phyloP scores from a whole-genome alignment of 2,888 invertebrate genomes.

The Diloba caeruleocephala region DNA sequence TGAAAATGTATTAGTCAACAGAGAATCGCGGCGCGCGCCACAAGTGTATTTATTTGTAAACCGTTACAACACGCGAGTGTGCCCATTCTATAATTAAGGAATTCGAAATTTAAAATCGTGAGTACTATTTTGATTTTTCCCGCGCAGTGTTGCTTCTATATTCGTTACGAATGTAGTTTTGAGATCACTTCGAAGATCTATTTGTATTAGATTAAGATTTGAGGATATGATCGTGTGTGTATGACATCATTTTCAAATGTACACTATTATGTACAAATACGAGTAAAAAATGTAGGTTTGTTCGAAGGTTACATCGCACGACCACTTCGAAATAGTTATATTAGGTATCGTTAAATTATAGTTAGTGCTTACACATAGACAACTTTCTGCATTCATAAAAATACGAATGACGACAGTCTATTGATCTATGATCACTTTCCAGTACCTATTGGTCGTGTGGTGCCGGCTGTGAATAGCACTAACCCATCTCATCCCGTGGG shows the following conservation, averaged over 20 bases:
- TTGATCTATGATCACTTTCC: too few species aligned
- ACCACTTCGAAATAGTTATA: background rate
- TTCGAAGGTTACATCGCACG: background rate
- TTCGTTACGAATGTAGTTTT: background rate
- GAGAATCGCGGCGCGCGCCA: constrained; percentile 29
- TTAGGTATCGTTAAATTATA: too few species aligned
- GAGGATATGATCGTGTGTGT: background rate
- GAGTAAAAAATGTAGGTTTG: background rate
- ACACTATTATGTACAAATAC: too few species aligned
- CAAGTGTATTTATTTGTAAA: constrained; percentile 29
- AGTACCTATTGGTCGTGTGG: too few species aligned
- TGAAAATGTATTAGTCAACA: constrained; percentile 56
- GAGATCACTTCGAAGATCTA: background rate
- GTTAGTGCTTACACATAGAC: too few species aligned
- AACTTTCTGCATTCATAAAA: too few species aligned
- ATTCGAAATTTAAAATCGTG: constrained; percentile 25
- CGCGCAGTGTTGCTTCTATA: background rate
- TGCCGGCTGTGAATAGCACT: too few species aligned
- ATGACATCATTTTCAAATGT: constrained; percentile 21
- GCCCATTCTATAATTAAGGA: constrained; percentile 43
- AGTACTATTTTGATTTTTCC: constrained; percentile 23
- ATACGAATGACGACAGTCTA: too few species aligned
- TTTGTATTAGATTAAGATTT: background rate
- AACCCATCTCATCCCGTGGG: too few species aligned
- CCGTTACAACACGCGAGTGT: constrained; percentile 28